Evolutionary conservation across 2,888 invertebrate species (phyloP), one percentile per base, ranked within the genome.

Genomic region (Seira ritae): DNA sequence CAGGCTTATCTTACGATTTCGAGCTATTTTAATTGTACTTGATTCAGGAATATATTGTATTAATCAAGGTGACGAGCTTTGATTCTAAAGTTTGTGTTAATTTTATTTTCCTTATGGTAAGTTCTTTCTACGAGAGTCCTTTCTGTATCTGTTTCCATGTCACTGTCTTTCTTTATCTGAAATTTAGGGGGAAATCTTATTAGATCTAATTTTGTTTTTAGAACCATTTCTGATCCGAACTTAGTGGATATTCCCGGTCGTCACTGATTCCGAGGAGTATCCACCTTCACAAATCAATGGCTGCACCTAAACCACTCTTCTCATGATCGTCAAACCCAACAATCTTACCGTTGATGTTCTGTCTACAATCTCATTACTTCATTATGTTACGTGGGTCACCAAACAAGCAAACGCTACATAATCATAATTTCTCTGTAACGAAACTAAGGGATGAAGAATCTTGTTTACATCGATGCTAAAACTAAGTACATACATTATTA

Each of bases 191-290:
- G 17, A 24, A 17, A 37, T 37, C 15, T 37, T 68, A 1, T 62
- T 62, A 8, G 2, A 10, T 62, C 20, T 31, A 24, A 42, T 24
- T 69, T 60, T n/a, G 70, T 8, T 46, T 60, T 10, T 42, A 80
- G 80, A 81, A 71, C 65, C 81, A 81, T 42, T 75, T 76, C 20
- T 81, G 81, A 81, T 81, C 81, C 76, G 55, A 65, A 67, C 65
- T 69, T 71, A 55, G 50, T 23, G 81, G 76, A 71, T 76, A 67
- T 71, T 17, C 71, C 24, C 76, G 76, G 70, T 4, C 22, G 20
- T 75, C 81, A 12, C 23, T 46, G 23, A 70, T 71, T 17, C 55
- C 70, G 66, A 17, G 76, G 66, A 46, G 81, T 76, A 81, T 66
- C 67, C 76, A 71, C 60, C n/a, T n/a, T n/a, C 15, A 19, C 42